Evolutionary conservation across 2,113 vertebrate species (phyloP).

Genomic region (Jacana jacana): DNA sequence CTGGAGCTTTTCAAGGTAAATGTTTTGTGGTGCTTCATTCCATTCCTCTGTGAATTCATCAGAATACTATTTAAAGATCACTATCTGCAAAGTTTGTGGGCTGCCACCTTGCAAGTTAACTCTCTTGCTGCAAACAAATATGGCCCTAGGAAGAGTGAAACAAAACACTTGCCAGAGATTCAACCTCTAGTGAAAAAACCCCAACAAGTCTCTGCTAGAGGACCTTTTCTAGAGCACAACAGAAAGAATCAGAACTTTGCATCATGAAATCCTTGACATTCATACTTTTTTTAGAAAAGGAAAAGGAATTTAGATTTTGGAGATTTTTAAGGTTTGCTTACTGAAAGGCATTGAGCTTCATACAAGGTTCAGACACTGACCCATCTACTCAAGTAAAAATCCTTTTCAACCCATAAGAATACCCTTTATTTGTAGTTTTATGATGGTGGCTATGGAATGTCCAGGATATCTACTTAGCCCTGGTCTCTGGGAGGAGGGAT

Average conservation of each 20-base stretch:
- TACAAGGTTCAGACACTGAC: neutral
- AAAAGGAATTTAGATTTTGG: neutral
- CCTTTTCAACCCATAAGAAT: neutral
- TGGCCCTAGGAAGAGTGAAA: neutral
- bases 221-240: neutral
- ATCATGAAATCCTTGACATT: neutral
- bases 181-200: neutral
- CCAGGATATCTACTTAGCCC: neutral
- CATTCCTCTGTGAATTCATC: neutral
- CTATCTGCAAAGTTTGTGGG: neutral
- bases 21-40: neutral
- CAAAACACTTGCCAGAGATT: neutral
- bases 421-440: neutral
- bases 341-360: neutral
- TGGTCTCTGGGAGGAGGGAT: neutral
- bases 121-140: neutral
- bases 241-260: neutral
- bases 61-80: slow-evolving; percentile 32
- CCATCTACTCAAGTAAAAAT: neutral
- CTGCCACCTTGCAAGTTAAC: neutral
- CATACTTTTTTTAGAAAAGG: neutral
- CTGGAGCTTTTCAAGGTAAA: slow-evolving; percentile 31
- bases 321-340: neutral
- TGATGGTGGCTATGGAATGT: neutral
- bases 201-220: neutral